Conservation (phyloP, 2,113 vertebrate species). For the Zeus faber region DNA sequence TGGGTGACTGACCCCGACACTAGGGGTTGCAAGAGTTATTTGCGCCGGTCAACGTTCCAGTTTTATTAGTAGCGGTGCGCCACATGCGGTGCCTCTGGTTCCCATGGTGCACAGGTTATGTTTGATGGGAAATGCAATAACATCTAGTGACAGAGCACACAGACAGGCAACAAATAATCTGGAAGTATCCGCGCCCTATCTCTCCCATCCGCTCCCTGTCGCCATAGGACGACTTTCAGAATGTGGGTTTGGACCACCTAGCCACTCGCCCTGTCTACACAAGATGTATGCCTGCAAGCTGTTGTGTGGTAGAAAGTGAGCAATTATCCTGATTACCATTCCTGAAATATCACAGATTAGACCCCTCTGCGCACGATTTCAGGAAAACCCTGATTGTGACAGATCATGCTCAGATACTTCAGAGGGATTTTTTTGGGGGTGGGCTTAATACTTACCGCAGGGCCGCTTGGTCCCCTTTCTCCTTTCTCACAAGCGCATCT, state of each 20-base stretch:
- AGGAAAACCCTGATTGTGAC: constrained; percentile 4
- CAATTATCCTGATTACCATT: constrained; percentile 48
- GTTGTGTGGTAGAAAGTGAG: constrained; percentile 4
- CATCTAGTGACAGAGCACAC: too few species aligned
- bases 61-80: constrained; percentile 33
- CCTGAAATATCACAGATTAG: constrained; percentile 3
- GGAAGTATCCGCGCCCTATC: constrained; percentile 9
- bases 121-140: constrained; percentile 38
- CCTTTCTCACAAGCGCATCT: constrained; percentile 87
- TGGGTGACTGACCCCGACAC: not conserved
- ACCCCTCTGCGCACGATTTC: constrained; percentile 2
- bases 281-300: constrained; percentile 22
- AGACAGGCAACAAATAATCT: constrained; percentile 24
- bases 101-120: constrained; percentile 38
- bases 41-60: constrained; percentile 38
- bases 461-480: constrained; percentile 80
- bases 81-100: constrained; percentile 36
- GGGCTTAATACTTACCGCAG: constrained; percentile 78
- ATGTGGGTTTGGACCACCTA: constrained; percentile 30
- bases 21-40: constrained; percentile 27
- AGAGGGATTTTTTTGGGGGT: constrained; percentile 25
- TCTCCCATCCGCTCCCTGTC: constrained; percentile 20
- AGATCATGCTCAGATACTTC: constrained; percentile 7
- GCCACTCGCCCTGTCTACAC: constrained; percentile 10
- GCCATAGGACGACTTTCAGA: constrained; percentile 32